These are phyloP conservation scores for Drosophila mayaguana DNA, from an alignment of 2,888 invertebrate genomes.

Conservation along the genomic window DNA sequence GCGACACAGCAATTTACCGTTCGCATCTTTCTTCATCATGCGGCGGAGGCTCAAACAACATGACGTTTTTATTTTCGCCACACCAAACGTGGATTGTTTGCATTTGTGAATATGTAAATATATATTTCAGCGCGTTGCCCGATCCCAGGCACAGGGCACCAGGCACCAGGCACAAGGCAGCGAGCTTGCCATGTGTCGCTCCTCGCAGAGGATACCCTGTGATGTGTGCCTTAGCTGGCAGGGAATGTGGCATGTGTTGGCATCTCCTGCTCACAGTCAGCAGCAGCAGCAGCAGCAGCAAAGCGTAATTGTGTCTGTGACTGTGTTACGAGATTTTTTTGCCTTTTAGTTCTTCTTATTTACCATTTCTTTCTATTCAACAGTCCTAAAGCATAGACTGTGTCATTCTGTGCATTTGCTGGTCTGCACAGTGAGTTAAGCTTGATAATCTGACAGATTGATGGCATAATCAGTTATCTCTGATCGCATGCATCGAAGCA, in stretches of 20 bases:
- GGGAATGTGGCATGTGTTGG: constrained; percentile 44
- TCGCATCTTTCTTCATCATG: constrained; percentile 68
- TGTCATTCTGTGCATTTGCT: constrained; percentile 11
- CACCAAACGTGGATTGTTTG: constrained; percentile 55
- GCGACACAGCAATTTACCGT: constrained; percentile 59
- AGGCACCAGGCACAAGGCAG: constrained; percentile 11
- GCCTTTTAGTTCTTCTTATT: constrained; percentile 5
- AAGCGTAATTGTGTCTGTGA: constrained; percentile 60
- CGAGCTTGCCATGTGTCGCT: constrained; percentile 43
- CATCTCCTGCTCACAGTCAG: constrained; percentile 17
- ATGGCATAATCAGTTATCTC: not conserved
- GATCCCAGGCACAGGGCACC: constrained; percentile 36
- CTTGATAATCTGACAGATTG: not conserved
- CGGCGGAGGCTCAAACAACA: constrained; percentile 60
- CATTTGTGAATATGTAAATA: constrained; percentile 65
- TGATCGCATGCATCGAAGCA: not conserved
- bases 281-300: constrained; percentile 28
- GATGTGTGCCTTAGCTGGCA: constrained; percentile 5
- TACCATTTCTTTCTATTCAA: not conserved
- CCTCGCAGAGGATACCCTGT: constrained; percentile 30
- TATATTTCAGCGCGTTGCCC: constrained; percentile 50
- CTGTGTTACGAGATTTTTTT: constrained; percentile 56
- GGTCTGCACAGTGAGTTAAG: constrained; percentile 14
- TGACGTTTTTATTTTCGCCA: constrained; percentile 63
- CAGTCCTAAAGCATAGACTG: not conserved